phyloP scores from a whole-genome alignment of 2,888 invertebrate genomes.

The Thereva nobilitata region DNA sequence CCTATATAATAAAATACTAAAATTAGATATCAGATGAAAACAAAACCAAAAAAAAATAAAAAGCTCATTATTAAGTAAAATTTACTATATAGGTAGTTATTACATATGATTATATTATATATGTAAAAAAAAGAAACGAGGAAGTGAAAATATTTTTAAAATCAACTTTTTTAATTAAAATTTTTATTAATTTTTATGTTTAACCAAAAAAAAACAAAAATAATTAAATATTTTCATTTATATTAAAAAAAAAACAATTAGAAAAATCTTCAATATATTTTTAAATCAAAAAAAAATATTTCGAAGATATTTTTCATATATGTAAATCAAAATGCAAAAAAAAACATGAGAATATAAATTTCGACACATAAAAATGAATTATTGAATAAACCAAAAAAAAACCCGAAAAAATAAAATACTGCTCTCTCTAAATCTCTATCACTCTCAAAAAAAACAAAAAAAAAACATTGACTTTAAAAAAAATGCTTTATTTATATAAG shows the following conservation, averaged over 20 bases:
- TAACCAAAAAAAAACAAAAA: constrained; percentile 4
- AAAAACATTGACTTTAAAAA: not conserved
- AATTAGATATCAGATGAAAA: not conserved
- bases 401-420: no score
- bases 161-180: not conserved
- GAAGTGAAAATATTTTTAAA: constrained; percentile 32
- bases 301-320: constrained; percentile 23
- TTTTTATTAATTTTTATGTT: constrained; percentile 4
- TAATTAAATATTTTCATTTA: not conserved
- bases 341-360: not conserved
- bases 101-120: not conserved
- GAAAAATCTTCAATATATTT: constrained; percentile 1
- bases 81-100: constrained; percentile 21
- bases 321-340: constrained; percentile 33
- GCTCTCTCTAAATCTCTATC: no score
- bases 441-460: constrained; percentile 4
- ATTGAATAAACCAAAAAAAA: no score
- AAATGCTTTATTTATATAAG: constrained; percentile 13
- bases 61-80: constrained; percentile 13
- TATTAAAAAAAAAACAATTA: not conserved
- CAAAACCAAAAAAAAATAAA: constrained; percentile 12
- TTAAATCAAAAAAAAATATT: constrained; percentile 3
- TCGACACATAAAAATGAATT: no score
- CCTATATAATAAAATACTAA: no score
- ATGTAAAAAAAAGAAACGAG: constrained; percentile 18